These are phyloP conservation scores for Rhopalosiphum padi DNA, from an alignment of 1,140 invertebrate genomes.

Conservation along the genomic window DNA sequence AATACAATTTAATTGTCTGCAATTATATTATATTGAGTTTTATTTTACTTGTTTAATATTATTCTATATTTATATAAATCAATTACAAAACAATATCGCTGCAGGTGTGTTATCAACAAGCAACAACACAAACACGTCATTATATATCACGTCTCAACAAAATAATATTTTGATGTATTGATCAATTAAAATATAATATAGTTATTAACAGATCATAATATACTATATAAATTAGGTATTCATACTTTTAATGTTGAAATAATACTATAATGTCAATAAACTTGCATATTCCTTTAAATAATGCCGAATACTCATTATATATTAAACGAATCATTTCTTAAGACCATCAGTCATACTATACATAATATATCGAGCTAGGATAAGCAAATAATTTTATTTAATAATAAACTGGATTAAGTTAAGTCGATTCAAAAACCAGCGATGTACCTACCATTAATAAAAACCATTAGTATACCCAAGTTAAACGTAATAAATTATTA, in stretches of 20 bases:
- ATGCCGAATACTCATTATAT: not conserved
- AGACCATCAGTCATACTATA: too few relatives aligned
- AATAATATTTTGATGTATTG: not conserved
- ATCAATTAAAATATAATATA: not conserved
- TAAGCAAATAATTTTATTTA: not conserved
- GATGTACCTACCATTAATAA: too few relatives aligned
- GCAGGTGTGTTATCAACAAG: not conserved
- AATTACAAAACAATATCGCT: not conserved
- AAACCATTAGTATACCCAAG: not conserved
- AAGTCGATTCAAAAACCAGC: not conserved
- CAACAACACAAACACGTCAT: not conserved
- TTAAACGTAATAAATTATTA: not conserved
- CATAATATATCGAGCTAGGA: not conserved
- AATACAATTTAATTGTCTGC: not conserved
- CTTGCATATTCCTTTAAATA: not conserved
- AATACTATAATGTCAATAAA: not conserved
- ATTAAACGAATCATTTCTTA: not conserved
- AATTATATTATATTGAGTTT: not conserved
- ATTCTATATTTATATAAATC: not conserved
- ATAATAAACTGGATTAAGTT: not conserved
- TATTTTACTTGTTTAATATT: not conserved
- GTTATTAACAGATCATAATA: not conserved
- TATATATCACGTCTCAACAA: not conserved
- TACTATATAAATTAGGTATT: not conserved
- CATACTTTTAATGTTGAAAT: not conserved